A percentile compares a stretch with the other conserved stretches of the same genome.
phyloP scores from a whole-genome alignment of 2,888 invertebrate genomes.

The Scaptomyza parva region DNA sequence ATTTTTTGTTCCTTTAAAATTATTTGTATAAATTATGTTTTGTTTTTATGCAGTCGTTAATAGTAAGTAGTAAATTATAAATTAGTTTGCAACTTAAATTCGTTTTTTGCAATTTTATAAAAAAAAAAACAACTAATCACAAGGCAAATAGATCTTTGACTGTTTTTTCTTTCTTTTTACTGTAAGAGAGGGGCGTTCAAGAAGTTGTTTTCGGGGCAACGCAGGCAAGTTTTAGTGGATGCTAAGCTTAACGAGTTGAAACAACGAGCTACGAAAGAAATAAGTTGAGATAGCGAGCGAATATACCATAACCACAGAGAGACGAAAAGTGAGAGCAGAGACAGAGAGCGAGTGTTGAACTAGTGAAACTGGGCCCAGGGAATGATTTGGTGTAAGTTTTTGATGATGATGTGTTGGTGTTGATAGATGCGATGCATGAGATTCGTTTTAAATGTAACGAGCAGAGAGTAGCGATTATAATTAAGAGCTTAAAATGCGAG shows the following conservation, averaged over 20 bases:
- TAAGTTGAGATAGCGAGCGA: slow-evolving; percentile 42
- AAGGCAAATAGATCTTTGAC: slow-evolving; percentile 81
- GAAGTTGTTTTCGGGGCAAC: slow-evolving; percentile 52
- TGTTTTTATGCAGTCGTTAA: slow-evolving; percentile 50
- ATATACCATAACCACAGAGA: slow-evolving; percentile 49
- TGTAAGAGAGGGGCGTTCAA: slow-evolving; percentile 44
- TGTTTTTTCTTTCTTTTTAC: slow-evolving; percentile 15
- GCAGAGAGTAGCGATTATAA: slow-evolving; percentile 37
- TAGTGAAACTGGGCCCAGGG: slow-evolving; percentile 22
- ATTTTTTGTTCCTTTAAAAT: slow-evolving; percentile 60
- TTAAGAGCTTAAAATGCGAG: slow-evolving; percentile 32
- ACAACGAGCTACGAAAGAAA: slow-evolving; percentile 64
- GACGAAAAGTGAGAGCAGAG: slow-evolving; percentile 1
- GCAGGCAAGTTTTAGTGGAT: slow-evolving; percentile 68
- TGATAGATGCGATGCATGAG: slow-evolving; percentile 52
- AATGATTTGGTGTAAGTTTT: slow-evolving; percentile 17
- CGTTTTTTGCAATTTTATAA: slow-evolving; percentile 43
- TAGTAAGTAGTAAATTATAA: slow-evolving; percentile 49
- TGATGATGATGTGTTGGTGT: slow-evolving; percentile 9
- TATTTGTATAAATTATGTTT: slow-evolving; percentile 50
- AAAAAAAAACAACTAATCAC: slow-evolving; percentile 75
- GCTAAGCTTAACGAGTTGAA: slow-evolving; percentile 59
- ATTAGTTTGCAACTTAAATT: slow-evolving; percentile 69
- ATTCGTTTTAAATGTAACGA: slow-evolving; percentile 54
- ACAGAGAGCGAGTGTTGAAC: slow-evolving; percentile 19